phyloP scores from a whole-genome alignment of 2,888 invertebrate species.

The Ochropacha duplaris region DNA sequence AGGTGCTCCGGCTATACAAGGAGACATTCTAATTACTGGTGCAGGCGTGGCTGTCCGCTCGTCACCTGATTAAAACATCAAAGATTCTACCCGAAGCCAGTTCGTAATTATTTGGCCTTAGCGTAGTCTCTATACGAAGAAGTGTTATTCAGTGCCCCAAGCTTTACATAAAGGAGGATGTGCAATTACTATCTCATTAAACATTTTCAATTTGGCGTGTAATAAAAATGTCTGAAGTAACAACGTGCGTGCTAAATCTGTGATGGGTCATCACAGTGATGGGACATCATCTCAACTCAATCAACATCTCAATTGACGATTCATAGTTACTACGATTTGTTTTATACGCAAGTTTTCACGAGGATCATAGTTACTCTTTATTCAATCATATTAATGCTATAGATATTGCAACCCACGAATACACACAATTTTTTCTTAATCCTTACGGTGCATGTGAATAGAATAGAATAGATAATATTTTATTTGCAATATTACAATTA shows the following conservation, averaged over 20 bases:
- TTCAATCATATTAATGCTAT: no score
- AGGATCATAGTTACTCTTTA: no score
- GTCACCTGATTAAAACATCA: slow-evolving; percentile 74
- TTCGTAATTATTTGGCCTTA: slow-evolving; percentile 64
- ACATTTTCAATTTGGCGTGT: neutral
- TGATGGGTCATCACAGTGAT: no score
- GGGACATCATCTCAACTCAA: no score
- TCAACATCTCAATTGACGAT: neutral
- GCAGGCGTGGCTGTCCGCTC: slow-evolving; percentile 54
- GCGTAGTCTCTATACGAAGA: slow-evolving; percentile 33
- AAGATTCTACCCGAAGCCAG: slow-evolving; percentile 55
- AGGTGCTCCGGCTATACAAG: slow-evolving; percentile 43
- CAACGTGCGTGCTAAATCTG: neutral
- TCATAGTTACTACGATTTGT: no score
- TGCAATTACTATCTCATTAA: slow-evolving; percentile 19
- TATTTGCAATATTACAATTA: no score
- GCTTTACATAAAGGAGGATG: slow-evolving; percentile 20
- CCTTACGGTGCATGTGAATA: no score
- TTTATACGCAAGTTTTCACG: no score
- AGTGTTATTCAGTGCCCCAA: slow-evolving; percentile 29
- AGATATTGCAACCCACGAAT: no score
- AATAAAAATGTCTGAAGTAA: neutral
- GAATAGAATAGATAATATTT: no score
- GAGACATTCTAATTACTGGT: slow-evolving; percentile 68
- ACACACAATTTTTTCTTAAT: no score